These are phyloP conservation scores for Nestor notabilis DNA, from an alignment of 2,113 vertebrate genomes.

Conservation along the genomic window DNA sequence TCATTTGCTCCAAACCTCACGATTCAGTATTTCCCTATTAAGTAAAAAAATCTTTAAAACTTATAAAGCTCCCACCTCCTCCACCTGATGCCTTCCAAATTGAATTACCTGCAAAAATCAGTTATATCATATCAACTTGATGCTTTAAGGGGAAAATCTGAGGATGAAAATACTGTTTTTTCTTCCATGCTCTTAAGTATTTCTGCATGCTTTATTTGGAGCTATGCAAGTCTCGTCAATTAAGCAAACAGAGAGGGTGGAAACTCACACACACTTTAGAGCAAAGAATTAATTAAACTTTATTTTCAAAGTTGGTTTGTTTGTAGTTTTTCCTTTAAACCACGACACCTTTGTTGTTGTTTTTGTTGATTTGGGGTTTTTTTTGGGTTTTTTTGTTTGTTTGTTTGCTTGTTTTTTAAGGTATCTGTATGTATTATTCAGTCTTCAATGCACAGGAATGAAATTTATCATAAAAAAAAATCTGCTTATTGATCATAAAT, in stretches of 20 bases:
- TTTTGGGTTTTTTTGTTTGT: too few species aligned
- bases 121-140: neutral
- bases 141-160: neutral
- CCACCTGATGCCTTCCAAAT: neutral
- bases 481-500: neutral
- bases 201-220: neutral
- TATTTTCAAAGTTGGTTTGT: neutral
- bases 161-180: neutral
- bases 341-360: neutral
- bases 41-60: neutral
- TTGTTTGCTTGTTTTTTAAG: neutral
- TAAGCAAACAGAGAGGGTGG: neutral
- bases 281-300: neutral
- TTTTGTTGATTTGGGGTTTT: too few species aligned
- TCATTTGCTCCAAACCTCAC: neutral
- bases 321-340: neutral
- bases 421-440: neutral
- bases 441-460: neutral
- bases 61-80: accelerated
- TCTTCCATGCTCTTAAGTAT: neutral
- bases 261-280: neutral
- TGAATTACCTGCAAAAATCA: neutral
- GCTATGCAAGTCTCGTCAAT: neutral
- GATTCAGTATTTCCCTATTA: neutral
- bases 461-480: neutral